Conservation (phyloP, 2,888 invertebrate genomes). For the Trissolcus japonicus region DNA sequence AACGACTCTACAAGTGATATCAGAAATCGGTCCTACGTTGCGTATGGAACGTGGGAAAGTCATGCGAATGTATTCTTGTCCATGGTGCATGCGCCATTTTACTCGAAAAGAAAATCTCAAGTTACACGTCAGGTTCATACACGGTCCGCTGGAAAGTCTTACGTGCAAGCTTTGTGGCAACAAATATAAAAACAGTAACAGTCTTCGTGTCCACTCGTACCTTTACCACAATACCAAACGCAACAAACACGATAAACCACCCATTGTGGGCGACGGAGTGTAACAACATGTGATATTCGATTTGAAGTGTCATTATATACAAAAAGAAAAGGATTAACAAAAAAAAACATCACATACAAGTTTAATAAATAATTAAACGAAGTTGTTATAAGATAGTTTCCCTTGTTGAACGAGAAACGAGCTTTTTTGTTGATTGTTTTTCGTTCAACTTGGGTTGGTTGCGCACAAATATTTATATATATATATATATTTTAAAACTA, state of each 20-base stretch:
- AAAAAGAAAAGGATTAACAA: constrained; percentile 10
- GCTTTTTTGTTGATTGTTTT: background rate
- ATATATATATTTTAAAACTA: constrained; percentile 42
- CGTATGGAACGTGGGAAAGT: constrained; percentile 73
- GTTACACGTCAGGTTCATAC: constrained; percentile 84
- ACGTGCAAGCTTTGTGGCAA: constrained; percentile 85
- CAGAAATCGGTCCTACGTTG: constrained; percentile 72
- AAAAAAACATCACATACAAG: constrained; percentile 1
- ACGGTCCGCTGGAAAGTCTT: constrained; percentile 82
- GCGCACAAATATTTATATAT: constrained; percentile 45
- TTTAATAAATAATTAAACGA: constrained; percentile 4
- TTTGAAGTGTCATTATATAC: constrained; percentile 14
- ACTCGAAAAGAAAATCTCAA: constrained; percentile 80
- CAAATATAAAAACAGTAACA: constrained; percentile 75
- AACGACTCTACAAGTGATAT: constrained; percentile 72
- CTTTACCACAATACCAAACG: constrained; percentile 74
- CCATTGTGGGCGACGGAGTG: constrained; percentile 48
- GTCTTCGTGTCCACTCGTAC: constrained; percentile 74
- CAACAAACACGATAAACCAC: constrained; percentile 64
- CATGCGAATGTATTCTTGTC: constrained; percentile 74
- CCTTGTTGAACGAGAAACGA: background rate
- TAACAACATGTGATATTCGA: constrained; percentile 49
- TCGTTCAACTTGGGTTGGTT: constrained; percentile 19
- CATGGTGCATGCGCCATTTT: constrained; percentile 74
- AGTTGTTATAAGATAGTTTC: constrained; percentile 5